Percentiles rank a stretch among this genome's conserved stretches.
phyloP scores from a whole-genome alignment of 2,888 invertebrate species.

The Lypha dubia region DNA sequence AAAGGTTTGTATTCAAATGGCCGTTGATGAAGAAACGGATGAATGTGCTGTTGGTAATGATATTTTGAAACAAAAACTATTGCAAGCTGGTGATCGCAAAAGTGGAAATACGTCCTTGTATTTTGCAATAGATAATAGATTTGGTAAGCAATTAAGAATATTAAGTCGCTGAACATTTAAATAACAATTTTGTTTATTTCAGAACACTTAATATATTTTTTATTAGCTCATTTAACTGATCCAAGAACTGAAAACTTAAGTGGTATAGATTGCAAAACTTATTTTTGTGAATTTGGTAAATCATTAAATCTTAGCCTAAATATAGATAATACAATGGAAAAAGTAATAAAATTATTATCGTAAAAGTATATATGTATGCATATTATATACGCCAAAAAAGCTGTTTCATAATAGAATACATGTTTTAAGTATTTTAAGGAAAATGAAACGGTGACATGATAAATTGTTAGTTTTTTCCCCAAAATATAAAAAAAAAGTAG shows the following conservation, averaged over 20 bases:
- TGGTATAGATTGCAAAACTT: conserved; percentile 79
- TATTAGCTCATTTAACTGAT: conserved; percentile 79
- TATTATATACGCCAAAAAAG: not conserved
- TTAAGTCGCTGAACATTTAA: not conserved
- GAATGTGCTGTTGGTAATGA: conserved; percentile 51
- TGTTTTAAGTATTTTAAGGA: too few relatives aligned
- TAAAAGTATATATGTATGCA: conserved; percentile 34
- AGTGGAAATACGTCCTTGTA: conserved; percentile 79
- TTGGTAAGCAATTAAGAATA: conserved; percentile 73
- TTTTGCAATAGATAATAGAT: conserved; percentile 78
- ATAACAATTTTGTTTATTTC: conserved; percentile 36
- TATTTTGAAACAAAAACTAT: conserved; percentile 71
- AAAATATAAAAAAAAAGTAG: too few relatives aligned
- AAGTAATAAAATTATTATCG: conserved; percentile 75
- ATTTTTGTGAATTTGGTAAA: conserved; percentile 76
- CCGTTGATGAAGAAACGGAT: conserved; percentile 35
- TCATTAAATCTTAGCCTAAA: conserved; percentile 76
- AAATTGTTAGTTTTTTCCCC: too few relatives aligned
- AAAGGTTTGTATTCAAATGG: conserved; percentile 62
- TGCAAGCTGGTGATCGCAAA: conserved; percentile 78
- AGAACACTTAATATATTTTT: conserved; percentile 80
- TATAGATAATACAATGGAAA: conserved; percentile 78
- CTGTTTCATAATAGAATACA: too few relatives aligned
- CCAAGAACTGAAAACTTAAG: conserved; percentile 79
- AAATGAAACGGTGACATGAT: too few relatives aligned